phyloP scores from a whole-genome alignment of 2,888 invertebrate genomes.

The Amorpha juglandis region DNA sequence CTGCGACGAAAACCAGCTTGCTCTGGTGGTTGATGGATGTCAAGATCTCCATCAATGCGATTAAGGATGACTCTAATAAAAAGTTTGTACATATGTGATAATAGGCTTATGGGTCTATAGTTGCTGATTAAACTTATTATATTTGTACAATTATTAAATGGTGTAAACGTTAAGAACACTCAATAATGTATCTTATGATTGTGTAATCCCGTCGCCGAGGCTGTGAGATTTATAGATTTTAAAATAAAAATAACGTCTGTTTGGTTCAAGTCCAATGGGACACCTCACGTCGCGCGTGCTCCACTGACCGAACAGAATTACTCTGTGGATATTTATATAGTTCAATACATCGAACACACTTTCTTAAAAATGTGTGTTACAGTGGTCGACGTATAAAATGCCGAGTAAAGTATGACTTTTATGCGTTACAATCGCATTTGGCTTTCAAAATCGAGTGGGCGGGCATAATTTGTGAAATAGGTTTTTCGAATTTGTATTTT shows the following conservation, averaged over 20 bases:
- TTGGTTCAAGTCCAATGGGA: slow-evolving; percentile 50
- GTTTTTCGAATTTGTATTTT: neutral
- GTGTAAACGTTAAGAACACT: slow-evolving; percentile 23
- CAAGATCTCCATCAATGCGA: too few species aligned
- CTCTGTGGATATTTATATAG: slow-evolving; percentile 11
- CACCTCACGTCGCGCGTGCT: slow-evolving; percentile 24
- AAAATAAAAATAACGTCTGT: slow-evolving; percentile 47
- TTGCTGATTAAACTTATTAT: too few species aligned
- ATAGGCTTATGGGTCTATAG: too few species aligned
- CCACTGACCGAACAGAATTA: slow-evolving; percentile 22
- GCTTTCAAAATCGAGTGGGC: neutral
- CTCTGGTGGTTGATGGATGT: too few species aligned
- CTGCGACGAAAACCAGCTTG: too few species aligned
- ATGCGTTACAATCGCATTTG: slow-evolving; percentile 1
- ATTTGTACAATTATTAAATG: neutral
- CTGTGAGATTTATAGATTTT: slow-evolving; percentile 31
- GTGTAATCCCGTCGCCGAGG: slow-evolving; percentile 26
- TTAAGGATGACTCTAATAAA: too few species aligned
- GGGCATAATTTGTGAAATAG: neutral
- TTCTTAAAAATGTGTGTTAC: neutral
- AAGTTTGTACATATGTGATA: too few species aligned
- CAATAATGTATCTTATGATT: slow-evolving; percentile 37
- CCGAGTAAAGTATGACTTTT: neutral
- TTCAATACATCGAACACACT: slow-evolving; percentile 11
- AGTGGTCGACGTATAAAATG: neutral